phyloP scores from a whole-genome alignment of 2,797 vertebrate genomes.

The Octomys mimax region DNA sequence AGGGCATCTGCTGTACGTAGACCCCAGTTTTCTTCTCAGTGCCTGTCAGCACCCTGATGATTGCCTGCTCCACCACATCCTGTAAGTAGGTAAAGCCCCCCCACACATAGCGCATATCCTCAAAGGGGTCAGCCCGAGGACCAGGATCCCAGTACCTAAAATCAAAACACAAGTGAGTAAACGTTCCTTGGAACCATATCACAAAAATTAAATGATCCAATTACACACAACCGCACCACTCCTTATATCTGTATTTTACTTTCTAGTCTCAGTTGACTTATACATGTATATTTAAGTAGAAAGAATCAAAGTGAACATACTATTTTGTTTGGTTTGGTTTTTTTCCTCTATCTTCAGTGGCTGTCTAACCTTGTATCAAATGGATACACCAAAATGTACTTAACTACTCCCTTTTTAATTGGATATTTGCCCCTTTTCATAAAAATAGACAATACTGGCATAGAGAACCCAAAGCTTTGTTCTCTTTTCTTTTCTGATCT shows the following conservation, averaged over 20 bases:
- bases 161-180: conserved; percentile 50
- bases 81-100: conserved; percentile 98
- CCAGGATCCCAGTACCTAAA: conserved; percentile 98
- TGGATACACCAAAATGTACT: not conserved
- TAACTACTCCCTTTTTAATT: not conserved
- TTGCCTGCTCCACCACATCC: conserved; percentile 97
- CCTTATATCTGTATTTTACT: not conserved
- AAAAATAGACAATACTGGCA: conserved; percentile 13
- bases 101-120: conserved; percentile 98
- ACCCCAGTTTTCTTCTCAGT: conserved; percentile 94
- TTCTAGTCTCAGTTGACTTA: not conserved
- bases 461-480: not conserved
- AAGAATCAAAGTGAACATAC: not conserved
- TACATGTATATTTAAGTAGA: not conserved
- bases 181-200: not conserved
- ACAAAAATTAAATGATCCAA: not conserved
- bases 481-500: not conserved
- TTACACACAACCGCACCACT: not conserved
- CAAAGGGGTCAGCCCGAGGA: conserved; percentile 98
- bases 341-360: not conserved
- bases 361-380: not conserved
- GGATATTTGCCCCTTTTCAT: not conserved
- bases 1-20: conserved; percentile 99
- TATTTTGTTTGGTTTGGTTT: not conserved
- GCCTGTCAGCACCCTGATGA: conserved; percentile 96